phyloP scores from a whole-genome alignment of 2,113 vertebrate species.

The Lophotis ruficrista region DNA sequence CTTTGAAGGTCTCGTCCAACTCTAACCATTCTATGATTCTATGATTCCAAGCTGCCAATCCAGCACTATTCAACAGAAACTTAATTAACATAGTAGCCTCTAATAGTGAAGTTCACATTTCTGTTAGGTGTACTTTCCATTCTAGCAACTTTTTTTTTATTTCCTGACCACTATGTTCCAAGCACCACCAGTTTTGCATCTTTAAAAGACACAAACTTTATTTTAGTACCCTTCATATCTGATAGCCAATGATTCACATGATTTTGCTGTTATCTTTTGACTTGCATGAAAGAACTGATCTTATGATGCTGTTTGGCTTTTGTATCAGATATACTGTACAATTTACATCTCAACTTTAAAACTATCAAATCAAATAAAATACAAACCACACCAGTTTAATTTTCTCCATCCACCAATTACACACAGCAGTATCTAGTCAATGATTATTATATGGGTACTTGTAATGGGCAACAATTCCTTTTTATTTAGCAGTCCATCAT shows the following conservation, averaged over 20 bases:
- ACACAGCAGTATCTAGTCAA: not conserved
- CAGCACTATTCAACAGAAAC: not conserved
- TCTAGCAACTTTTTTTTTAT: not conserved
- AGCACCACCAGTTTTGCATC: not conserved
- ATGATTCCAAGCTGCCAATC: not conserved
- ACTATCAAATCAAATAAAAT: not conserved
- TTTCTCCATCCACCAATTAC: not conserved
- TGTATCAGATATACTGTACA: not conserved
- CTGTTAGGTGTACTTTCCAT: not conserved
- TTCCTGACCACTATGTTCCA: not conserved
- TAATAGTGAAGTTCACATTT: not conserved
- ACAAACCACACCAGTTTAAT: not conserved
- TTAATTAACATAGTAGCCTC: not conserved
- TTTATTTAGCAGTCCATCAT: not conserved
- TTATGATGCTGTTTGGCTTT: not conserved
- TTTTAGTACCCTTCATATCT: not conserved
- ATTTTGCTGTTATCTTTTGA: not conserved
- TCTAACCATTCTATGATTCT: too few species aligned
- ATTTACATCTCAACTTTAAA: not conserved
- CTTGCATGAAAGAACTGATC: not conserved
- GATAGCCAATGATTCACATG: not conserved
- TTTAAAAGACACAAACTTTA: not conserved
- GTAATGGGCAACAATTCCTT: not conserved
- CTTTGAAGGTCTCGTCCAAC: too few species aligned
- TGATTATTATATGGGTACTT: not conserved